Base-by-base conservation (phyloP, 1,140 invertebrate species). In the Arion vulgaris region DNA sequence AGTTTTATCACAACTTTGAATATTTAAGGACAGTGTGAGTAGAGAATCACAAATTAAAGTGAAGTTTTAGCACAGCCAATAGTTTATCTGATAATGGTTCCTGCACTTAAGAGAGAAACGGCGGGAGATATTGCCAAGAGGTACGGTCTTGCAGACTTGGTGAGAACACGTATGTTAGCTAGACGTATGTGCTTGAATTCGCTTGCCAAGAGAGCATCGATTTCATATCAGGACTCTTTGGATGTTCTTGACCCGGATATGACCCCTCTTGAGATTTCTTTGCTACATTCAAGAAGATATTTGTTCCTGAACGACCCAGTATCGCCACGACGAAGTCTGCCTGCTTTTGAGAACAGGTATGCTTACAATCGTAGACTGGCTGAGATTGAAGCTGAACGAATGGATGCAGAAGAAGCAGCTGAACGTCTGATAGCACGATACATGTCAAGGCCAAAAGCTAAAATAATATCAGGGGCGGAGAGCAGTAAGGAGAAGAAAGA, bases 131-230 rank as follows among this genome's bases (percentile, higher is more conserved):
- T 78, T 1, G 32, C 76, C 62, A 62, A 78, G 23, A 7, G 57
- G 1, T 66, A 62, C 36, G 62, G 62, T 36, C 57, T 78, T 11
- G 76, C 76, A 4, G 76, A 78, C 28, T 34, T 78, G 36, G 76
- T 28, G 28, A 62, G 76, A 68, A 68, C 76, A 53, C 5, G 76
- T 1, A 78, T 78, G 13, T 39, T 78, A 17, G 76, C 76, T 4
- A 62, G 76, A 39, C 51, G 76, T 41, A 53, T 78, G 1, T 66
- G 66, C 32, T 17, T 78, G 53, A 78, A 78, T 57, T 78, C 76
- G 7, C 62, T 78, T 9, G 36, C 76, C 36, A 78, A 41, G 45
- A 62, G 57, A 39, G 76, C 76, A 0, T 78, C 76, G 17, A 78
- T 78, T 68, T 36, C 76, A 5, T 45, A 34, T 45, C 76, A 78